A percentile compares a stretch with the other conserved stretches of the same genome.
Conservation (phyloP, 2,113 vertebrate genomes). For the Muntiacus muntjak region DNA sequence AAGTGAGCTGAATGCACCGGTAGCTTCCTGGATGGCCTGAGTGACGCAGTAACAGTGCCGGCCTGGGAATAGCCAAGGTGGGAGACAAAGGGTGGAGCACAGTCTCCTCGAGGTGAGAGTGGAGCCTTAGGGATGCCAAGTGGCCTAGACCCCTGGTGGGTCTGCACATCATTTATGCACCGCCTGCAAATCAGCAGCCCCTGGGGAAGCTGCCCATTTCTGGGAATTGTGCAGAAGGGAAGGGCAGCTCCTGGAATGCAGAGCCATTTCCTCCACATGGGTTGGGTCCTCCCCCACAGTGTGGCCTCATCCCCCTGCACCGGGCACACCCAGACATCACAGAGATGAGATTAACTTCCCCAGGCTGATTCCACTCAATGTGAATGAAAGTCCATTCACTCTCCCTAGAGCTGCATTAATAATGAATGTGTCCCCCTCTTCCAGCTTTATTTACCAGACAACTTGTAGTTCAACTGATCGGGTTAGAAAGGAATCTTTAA, state of each 20-base stretch:
- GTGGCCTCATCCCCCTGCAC: slow-evolving; percentile 19
- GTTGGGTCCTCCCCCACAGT: not conserved
- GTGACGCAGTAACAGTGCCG: not conserved
- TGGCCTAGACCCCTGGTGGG: not conserved
- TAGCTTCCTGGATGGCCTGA: not conserved
- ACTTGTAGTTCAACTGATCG: not conserved
- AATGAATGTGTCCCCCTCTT: not conserved
- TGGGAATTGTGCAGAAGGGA: slow-evolving; percentile 74
- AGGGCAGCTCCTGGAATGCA: slow-evolving; percentile 68
- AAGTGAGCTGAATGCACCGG: not conserved
- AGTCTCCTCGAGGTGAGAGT: not conserved
- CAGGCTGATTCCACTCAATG: not conserved
- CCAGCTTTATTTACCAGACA: not conserved
- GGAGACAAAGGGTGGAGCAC: not conserved
- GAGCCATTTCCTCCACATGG: slow-evolving; percentile 60
- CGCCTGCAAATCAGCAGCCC: slow-evolving; percentile 8
- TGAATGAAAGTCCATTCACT: not conserved
- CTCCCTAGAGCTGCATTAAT: not conserved
- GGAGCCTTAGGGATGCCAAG: not conserved
- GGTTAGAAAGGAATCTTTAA: not conserved
- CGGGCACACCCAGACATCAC: slow-evolving; percentile 60
- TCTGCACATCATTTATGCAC: not conserved
- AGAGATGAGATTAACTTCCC: slow-evolving; percentile 18
- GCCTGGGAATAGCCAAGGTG: not conserved
- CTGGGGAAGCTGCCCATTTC: slow-evolving; percentile 65